Percentiles rank a stretch among this genome's conserved stretches.
phyloP scores from a whole-genome alignment of 2,797 vertebrate species.

The Chloroceryle inda region DNA sequence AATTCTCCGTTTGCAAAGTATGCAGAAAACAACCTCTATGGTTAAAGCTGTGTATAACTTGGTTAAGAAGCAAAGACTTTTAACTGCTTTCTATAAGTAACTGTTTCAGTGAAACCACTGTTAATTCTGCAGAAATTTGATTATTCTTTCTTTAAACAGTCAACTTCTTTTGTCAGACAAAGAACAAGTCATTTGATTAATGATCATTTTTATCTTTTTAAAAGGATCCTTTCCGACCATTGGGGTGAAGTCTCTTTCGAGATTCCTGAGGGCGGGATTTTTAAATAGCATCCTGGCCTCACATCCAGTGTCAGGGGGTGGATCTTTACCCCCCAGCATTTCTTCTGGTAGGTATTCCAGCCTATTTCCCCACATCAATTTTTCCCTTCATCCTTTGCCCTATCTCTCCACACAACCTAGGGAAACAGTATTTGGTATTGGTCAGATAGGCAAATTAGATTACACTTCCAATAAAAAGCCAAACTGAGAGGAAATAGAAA shows the following conservation, averaged over 20 bases:
- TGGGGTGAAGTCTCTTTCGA: slow-evolving; percentile 83
- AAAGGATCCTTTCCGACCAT: slow-evolving; percentile 84
- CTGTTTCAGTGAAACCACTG: not conserved
- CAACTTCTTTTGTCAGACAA: slow-evolving; percentile 50
- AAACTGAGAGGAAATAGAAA: not conserved
- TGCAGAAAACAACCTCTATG: not conserved
- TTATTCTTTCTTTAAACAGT: slow-evolving; percentile 54
- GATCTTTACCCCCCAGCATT: slow-evolving; percentile 83
- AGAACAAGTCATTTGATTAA: slow-evolving; percentile 67
- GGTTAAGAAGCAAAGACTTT: not conserved
- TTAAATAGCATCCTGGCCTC: slow-evolving; percentile 83
- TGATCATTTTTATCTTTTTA: slow-evolving; percentile 80
- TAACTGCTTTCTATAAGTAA: not conserved
- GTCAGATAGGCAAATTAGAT: not conserved
- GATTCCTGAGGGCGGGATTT: slow-evolving; percentile 84
- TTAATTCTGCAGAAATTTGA: not conserved
- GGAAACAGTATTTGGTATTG: not conserved
- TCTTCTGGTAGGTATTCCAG: slow-evolving; percentile 82
- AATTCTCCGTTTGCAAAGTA: not conserved
- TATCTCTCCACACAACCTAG: not conserved
- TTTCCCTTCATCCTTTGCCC: not conserved
- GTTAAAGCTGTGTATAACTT: not conserved
- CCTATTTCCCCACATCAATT: not conserved
- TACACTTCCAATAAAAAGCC: not conserved
- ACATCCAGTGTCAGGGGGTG: slow-evolving; percentile 80